Evolutionary conservation across 2,888 invertebrate genomes (phyloP).

Genomic region (Megalurothrips usitatus): DNA sequence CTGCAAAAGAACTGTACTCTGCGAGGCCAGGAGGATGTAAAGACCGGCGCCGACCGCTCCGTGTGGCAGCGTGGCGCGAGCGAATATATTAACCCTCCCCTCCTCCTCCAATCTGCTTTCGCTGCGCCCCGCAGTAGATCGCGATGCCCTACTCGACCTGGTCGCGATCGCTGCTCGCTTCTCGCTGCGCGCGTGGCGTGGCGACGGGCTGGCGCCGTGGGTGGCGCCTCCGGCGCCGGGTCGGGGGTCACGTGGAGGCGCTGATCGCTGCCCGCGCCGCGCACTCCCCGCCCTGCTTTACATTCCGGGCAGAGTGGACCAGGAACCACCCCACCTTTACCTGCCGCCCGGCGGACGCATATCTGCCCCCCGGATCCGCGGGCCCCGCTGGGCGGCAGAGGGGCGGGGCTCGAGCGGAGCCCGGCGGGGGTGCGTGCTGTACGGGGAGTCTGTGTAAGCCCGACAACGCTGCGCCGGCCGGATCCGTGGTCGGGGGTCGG

Average conservation of each 20-base stretch:
- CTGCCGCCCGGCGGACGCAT: background rate
- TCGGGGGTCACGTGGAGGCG: background rate
- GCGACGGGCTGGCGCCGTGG: too few relatives aligned
- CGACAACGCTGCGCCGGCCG: background rate
- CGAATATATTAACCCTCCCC: background rate
- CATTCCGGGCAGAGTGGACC: conserved; percentile 19
- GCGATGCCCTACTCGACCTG: background rate
- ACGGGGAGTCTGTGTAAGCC: too few relatives aligned
- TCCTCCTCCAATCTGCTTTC: background rate
- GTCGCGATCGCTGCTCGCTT: too few relatives aligned
- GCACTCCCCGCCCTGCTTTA: background rate
- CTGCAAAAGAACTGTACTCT: too few relatives aligned
- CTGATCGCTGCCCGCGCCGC: background rate
- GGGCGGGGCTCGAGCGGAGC: background rate
- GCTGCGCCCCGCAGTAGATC: background rate
- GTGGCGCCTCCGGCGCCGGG: too few relatives aligned
- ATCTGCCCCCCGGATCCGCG: too few relatives aligned
- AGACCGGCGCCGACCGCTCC: background rate
- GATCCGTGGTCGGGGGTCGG: too few relatives aligned
- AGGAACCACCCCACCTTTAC: background rate
- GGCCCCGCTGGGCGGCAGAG: too few relatives aligned
- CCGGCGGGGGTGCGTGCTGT: background rate
- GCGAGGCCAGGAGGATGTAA: background rate
- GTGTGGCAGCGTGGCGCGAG: background rate
- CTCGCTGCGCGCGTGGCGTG: too few relatives aligned